A percentile compares a stretch with the other conserved stretches of the same genome.
Conservation (phyloP, 2,888 invertebrate species). For the Temnothorax rugatulus region DNA sequence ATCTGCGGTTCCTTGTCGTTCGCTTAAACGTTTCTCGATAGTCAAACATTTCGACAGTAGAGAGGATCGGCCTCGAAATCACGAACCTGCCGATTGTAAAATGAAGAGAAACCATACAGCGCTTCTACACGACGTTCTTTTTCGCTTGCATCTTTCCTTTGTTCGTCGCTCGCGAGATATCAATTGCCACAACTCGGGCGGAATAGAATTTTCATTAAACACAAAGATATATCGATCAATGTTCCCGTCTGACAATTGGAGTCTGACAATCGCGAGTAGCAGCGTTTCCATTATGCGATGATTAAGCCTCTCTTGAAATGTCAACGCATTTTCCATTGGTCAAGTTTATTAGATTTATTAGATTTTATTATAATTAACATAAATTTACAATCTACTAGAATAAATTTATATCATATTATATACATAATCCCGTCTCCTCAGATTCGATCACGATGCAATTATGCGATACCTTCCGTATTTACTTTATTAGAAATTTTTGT, state of each 20-base stretch:
- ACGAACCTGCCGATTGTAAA: neutral
- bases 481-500: neutral
- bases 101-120: neutral
- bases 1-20: slow-evolving; percentile 28
- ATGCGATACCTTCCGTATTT: neutral
- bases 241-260: slow-evolving; percentile 10
- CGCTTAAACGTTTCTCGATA: slow-evolving; percentile 38
- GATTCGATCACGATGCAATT: neutral
- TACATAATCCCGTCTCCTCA: neutral
- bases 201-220: slow-evolving; percentile 54
- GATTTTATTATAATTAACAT: slow-evolving; percentile 18
- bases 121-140: neutral
- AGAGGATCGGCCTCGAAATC: slow-evolving; percentile 5
- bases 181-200: slow-evolving; percentile 20
- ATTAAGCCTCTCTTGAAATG: neutral
- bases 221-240: slow-evolving; percentile 2
- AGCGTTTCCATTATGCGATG: neutral
- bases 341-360: neutral
- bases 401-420: neutral
- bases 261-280: neutral
- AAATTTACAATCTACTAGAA: neutral
- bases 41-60: slow-evolving; percentile 8
- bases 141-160: slow-evolving; percentile 7
- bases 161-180: slow-evolving; percentile 11
- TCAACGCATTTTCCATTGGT: neutral